phyloP scores from a whole-genome alignment of 2,797 vertebrate genomes.

The Mormyrus proboscirostris region DNA sequence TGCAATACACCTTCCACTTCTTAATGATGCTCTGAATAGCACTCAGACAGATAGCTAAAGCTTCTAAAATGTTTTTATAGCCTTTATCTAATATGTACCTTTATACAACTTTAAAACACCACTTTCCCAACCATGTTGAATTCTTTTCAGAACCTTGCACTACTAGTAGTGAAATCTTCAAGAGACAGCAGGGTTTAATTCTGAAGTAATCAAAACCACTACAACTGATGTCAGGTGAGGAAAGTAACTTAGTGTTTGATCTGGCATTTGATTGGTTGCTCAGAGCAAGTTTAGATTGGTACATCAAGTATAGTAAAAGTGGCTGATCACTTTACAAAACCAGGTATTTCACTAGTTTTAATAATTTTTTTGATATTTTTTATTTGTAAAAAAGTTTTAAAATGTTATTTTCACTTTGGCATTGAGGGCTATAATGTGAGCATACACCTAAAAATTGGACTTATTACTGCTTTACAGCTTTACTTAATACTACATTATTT shows the following conservation, averaged over 20 bases:
- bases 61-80: background rate
- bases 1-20: too few relatives aligned
- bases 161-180: background rate
- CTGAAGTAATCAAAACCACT: background rate
- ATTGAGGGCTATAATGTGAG: background rate
- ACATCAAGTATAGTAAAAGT: background rate
- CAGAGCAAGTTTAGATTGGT: background rate
- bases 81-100: background rate
- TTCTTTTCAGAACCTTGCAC: background rate
- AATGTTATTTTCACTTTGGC: background rate
- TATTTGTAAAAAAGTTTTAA: background rate
- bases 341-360: background rate
- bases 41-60: background rate
- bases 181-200: background rate
- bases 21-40: background rate
- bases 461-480: background rate
- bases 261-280: background rate
- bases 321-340: background rate
- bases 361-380: background rate
- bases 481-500: background rate
- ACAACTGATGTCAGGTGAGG: background rate
- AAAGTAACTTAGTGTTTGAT: background rate
- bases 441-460: background rate
- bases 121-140: background rate
- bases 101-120: background rate